These are phyloP conservation scores for Poecilobothrus nobilitatus DNA, from an alignment of 2,888 invertebrate species.

Conservation along the genomic window DNA sequence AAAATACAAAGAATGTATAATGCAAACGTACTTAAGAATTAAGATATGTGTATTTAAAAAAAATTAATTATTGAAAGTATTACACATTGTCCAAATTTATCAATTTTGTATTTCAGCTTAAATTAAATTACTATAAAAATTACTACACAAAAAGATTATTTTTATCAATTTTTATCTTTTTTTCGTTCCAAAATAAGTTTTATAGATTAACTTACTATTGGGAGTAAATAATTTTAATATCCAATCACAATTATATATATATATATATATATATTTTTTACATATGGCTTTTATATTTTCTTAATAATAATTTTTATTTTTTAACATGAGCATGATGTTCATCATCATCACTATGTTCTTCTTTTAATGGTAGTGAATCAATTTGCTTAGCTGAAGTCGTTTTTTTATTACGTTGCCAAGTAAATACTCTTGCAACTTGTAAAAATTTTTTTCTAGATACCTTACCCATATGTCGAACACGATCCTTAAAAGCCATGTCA, in stretches of 20 bases:
- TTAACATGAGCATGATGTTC: slow-evolving; percentile 37
- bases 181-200: background rate
- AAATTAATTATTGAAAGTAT: background rate
- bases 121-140: too few species aligned
- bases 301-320: background rate
- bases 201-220: background rate
- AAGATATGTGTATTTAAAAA: background rate
- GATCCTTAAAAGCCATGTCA: slow-evolving; percentile 62
- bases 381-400: slow-evolving; percentile 45
- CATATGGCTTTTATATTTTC: background rate
- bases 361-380: slow-evolving; percentile 52
- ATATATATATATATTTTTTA: background rate
- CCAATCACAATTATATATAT: background rate
- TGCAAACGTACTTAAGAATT: background rate
- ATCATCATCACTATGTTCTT: slow-evolving; percentile 56
- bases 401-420: slow-evolving; percentile 54
- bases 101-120: too few species aligned
- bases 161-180: background rate
- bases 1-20: too few species aligned
- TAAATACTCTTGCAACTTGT: slow-evolving; percentile 68
- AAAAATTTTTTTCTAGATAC: slow-evolving; percentile 73
- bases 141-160: too few species aligned
- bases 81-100: too few species aligned
- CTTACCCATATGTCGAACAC: slow-evolving; percentile 75
- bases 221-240: background rate